phyloP scores from a whole-genome alignment of 2,797 vertebrate species.

The Limosa lapponica region DNA sequence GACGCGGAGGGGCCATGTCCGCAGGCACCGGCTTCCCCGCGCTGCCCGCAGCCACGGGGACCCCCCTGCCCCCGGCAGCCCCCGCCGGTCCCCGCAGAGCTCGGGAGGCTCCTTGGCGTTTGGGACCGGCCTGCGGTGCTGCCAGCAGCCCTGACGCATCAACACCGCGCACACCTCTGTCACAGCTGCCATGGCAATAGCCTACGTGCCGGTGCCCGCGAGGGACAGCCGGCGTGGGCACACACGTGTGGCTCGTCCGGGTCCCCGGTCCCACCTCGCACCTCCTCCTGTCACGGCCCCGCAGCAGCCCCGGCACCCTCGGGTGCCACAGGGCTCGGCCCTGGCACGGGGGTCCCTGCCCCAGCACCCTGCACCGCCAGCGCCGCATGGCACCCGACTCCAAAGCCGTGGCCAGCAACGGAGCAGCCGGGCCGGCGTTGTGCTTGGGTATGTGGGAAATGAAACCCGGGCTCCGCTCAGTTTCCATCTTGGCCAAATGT shows the following conservation, averaged over 20 bases:
- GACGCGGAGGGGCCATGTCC: accelerated
- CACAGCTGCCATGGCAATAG: slow-evolving; percentile 9
- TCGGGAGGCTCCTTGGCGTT: neutral
- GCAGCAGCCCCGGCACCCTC: accelerated
- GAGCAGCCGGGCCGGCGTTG: neutral
- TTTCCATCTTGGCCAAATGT: slow-evolving; percentile 57
- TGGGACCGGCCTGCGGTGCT: neutral
- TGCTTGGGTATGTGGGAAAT: neutral
- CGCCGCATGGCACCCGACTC: accelerated
- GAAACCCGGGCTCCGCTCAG: neutral
- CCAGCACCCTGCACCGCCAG: accelerated
- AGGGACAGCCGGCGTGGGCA: neutral
- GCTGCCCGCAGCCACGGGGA: accelerated
- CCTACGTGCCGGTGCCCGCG: accelerated
- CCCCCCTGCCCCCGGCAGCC: neutral
- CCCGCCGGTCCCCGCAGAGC: neutral
- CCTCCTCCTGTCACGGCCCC: accelerated
- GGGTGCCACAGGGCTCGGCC: accelerated
- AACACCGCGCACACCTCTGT: neutral
- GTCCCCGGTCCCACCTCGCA: accelerated
- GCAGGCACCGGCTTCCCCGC: accelerated
- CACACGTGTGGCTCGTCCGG: accelerated
- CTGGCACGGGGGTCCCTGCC: neutral
- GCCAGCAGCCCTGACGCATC: neutral
- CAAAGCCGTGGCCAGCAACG: accelerated